phyloP scores from a whole-genome alignment of 2,113 vertebrate genomes.

The Speoplatyrhinus poulsoni region DNA sequence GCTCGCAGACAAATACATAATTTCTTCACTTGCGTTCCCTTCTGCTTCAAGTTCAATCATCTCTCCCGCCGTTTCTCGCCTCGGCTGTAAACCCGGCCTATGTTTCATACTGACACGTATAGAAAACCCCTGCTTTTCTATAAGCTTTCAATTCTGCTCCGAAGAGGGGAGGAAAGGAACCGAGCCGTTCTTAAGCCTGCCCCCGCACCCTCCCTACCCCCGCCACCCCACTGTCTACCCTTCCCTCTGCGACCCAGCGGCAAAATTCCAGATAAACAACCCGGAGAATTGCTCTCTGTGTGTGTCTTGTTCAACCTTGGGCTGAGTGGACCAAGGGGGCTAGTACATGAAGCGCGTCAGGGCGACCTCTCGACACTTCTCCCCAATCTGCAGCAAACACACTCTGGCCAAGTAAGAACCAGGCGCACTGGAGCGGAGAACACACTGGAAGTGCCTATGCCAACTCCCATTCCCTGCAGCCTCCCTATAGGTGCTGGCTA shows the following conservation, averaged over 20 bases:
- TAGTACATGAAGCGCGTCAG: slow-evolving; percentile 36
- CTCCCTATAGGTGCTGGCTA: slow-evolving; percentile 48
- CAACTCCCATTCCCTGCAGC: slow-evolving; percentile 50
- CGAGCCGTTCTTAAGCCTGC: slow-evolving; percentile 29
- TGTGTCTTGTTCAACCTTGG: slow-evolving; percentile 62
- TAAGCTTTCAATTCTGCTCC: slow-evolving; percentile 50
- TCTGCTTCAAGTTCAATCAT: slow-evolving; percentile 54
- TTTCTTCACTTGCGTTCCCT: slow-evolving; percentile 54
- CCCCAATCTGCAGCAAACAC: slow-evolving; percentile 65
- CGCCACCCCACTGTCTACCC: slow-evolving; percentile 11
- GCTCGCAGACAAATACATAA: slow-evolving; percentile 9
- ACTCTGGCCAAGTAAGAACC: slow-evolving; percentile 70
- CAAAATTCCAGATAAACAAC: slow-evolving; percentile 51
- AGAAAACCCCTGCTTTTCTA: slow-evolving; percentile 60
- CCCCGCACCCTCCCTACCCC: slow-evolving; percentile 10
- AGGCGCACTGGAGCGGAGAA: slow-evolving; percentile 64
- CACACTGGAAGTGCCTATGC: slow-evolving; percentile 66
- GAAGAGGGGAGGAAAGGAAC: slow-evolving; percentile 41
- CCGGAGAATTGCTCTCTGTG: slow-evolving; percentile 25
- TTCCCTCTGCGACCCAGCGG: slow-evolving; percentile 22
- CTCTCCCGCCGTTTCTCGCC: slow-evolving; percentile 46
- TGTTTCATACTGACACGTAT: slow-evolving; percentile 64
- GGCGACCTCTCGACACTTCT: slow-evolving; percentile 60
- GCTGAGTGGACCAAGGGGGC: slow-evolving; percentile 49
- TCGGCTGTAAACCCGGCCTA: slow-evolving; percentile 58